A percentile compares a stretch with the other conserved stretches of the same genome.
Evolutionary conservation across 2,888 invertebrate genomes (phyloP).

Genomic region (Leucania comma): DNA sequence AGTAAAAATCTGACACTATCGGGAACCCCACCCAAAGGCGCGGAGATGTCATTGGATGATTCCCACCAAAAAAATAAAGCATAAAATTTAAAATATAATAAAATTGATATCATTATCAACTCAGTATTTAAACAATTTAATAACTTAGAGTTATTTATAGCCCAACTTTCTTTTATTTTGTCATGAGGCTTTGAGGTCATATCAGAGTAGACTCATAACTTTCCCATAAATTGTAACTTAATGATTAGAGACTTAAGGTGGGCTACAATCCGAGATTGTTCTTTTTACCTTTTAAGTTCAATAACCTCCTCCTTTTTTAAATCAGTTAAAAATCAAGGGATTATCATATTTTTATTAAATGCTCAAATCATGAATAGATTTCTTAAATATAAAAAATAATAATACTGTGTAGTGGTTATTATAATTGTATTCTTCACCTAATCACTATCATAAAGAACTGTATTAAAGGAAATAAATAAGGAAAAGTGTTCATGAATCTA

Average conservation of each 20-base stretch:
- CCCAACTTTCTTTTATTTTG: neutral
- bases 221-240: neutral
- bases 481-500: neutral
- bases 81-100: no score
- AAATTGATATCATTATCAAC: neutral
- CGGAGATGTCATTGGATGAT: no score
- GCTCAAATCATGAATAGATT: neutral
- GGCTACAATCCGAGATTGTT: no score
- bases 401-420: neutral
- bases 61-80: no score
- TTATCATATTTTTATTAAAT: no score
- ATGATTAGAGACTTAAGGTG: no score
- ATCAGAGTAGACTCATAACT: neutral
- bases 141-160: neutral
- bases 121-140: neutral
- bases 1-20: no score
- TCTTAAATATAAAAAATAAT: neutral
- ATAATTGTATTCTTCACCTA: neutral
- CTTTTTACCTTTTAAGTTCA: neutral
- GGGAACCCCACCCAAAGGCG: no score
- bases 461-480: slow-evolving; percentile 11
- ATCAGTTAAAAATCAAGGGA: no score
- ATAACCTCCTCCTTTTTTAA: no score
- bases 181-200: no score
- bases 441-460: neutral